A percentile compares a stretch with the other conserved stretches of the same genome.
These are phyloP conservation scores for Cottus gobio DNA, from an alignment of 2,113 vertebrate genomes.

Conservation along the genomic window DNA sequence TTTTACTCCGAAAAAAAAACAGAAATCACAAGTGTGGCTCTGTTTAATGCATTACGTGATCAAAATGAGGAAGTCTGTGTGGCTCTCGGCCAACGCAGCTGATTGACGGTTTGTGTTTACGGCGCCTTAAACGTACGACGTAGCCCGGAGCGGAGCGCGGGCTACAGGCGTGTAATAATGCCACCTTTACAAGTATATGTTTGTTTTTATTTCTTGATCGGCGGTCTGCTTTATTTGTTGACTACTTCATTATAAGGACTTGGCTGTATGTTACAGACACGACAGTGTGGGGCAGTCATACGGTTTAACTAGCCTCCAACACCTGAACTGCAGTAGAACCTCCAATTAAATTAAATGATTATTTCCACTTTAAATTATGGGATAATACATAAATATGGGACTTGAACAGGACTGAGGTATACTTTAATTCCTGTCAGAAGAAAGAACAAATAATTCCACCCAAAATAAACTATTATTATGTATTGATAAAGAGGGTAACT, in stretches of 20 bases:
- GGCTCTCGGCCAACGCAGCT: slow-evolving; percentile 27
- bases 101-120: slow-evolving; percentile 31
- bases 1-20: background rate
- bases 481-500: background rate
- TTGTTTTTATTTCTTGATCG: background rate
- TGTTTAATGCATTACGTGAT: background rate
- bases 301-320: background rate
- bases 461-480: background rate
- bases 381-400: background rate
- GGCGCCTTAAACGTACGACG: slow-evolving; percentile 8
- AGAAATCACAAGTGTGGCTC: background rate
- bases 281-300: background rate
- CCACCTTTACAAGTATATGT: background rate
- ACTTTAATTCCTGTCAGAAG: background rate
- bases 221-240: background rate
- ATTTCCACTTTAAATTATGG: background rate
- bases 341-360: background rate
- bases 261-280: background rate
- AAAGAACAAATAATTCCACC: background rate
- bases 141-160: background rate
- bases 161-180: background rate
- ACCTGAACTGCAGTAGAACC: background rate
- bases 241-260: background rate
- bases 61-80: background rate
- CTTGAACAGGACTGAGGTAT: background rate